Percentiles rank a stretch among this genome's conserved stretches.
phyloP scores from a whole-genome alignment of 2,888 invertebrate genomes.

The Diachrysia chrysitis region DNA sequence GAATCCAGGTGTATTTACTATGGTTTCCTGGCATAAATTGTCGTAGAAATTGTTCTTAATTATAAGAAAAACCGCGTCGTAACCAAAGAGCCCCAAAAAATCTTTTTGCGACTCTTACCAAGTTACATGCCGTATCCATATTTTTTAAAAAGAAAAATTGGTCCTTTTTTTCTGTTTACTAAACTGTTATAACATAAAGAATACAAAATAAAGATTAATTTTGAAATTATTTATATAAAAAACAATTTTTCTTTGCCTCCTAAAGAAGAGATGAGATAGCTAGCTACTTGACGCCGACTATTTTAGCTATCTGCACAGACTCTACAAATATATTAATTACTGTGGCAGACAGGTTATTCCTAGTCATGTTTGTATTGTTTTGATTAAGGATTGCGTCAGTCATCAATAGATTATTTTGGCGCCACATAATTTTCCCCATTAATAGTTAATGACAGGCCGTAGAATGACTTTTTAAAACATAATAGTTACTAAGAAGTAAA shows the following conservation, averaged over 20 bases:
- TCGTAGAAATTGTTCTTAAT: no score
- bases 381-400: slow-evolving; percentile 43
- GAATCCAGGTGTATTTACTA: no score
- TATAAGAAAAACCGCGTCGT: no score
- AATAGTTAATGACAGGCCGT: background rate
- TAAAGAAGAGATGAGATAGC: background rate
- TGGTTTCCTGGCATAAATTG: no score
- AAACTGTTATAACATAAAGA: no score
- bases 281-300: background rate
- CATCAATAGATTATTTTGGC: slow-evolving; percentile 24
- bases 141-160: no score
- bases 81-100: no score
- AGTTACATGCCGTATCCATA: no score
- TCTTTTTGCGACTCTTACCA: no score
- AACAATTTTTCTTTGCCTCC: background rate
- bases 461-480: background rate
- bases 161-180: no score
- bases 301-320: slow-evolving; percentile 17
- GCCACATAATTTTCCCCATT: slow-evolving; percentile 17
- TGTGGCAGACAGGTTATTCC: slow-evolving; percentile 28
- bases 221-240: no score
- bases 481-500: background rate
- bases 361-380: slow-evolving; percentile 24
- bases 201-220: no score
- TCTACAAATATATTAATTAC: slow-evolving; percentile 21